These are phyloP conservation scores for Gymnothorax reevesii DNA, from an alignment of 2,797 vertebrate genomes.

Conservation along the genomic window DNA sequence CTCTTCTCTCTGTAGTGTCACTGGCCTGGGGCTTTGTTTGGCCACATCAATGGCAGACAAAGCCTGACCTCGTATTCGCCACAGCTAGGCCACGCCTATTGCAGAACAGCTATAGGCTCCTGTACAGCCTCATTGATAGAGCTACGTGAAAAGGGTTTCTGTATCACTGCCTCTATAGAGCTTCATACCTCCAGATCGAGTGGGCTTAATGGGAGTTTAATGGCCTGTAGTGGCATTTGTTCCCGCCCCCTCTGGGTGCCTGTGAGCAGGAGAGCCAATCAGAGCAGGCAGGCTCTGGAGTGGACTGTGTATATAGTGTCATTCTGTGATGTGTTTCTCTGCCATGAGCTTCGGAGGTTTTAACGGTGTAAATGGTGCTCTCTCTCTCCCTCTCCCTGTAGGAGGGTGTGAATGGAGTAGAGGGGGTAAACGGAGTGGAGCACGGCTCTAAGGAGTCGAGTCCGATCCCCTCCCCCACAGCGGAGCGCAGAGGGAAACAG, in stretches of 20 bases:
- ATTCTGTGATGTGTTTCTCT: conserved; percentile 25
- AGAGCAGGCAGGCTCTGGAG: background rate
- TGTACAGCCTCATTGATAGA: too few relatives aligned
- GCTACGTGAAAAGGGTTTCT: too few relatives aligned
- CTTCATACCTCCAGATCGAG: too few relatives aligned
- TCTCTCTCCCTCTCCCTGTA: conserved; percentile 56
- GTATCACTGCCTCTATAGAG: too few relatives aligned
- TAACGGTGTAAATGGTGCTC: conserved; percentile 23
- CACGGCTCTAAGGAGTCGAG: conserved; percentile 79
- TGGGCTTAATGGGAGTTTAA: too few relatives aligned
- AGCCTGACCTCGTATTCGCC: too few relatives aligned
- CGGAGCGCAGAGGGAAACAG: conserved; percentile 83
- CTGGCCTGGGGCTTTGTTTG: too few relatives aligned
- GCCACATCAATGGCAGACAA: too few relatives aligned
- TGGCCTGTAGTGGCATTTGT: background rate
- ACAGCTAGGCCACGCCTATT: too few relatives aligned
- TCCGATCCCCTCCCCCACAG: conserved; percentile 83
- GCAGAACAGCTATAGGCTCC: too few relatives aligned
- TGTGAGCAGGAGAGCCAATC: background rate
- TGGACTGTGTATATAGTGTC: background rate
- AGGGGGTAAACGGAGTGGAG: conserved; percentile 85
- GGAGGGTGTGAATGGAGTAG: conserved; percentile 74
- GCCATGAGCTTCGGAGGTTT: conserved; percentile 45
- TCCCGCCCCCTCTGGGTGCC: background rate
- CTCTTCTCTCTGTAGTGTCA: too few relatives aligned